Evolutionary conservation across 1,140 invertebrate species (phyloP), one percentile per base, ranked within the genome.

Genomic region (Microplitis mediator): DNA sequence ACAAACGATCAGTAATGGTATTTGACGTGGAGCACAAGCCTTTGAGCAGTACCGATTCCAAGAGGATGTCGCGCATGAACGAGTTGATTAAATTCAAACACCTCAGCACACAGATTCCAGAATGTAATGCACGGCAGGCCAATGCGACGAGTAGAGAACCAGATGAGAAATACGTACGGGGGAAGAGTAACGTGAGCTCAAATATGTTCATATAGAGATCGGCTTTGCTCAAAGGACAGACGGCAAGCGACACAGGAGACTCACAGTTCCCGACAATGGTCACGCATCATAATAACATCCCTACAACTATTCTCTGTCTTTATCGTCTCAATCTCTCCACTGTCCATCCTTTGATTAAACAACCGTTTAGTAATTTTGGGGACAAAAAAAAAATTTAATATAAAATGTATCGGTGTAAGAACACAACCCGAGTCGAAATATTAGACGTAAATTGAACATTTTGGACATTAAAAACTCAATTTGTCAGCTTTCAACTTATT

Each of bases 71-170:
- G 78, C 83, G 82, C 84, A 84, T 82, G 83, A 86, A 79, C 83
- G 79, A 81, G 83, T 86, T 85, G 84, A 86, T 86, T 86, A 85
- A 86, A 86, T 86, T 86, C 84, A 85, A 85, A 86, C 85, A 84
- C 84, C 84, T 86, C 80, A 79, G 79, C 81, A 77, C 76, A 77
- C 78, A 81, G 80, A 85, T 85, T 76, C 83, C 85, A 79, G 79
- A 63, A 74, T 74, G 69, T 45, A 45, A 45, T 45, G 39, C 39
- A 45, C 11, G 11, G 39, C 39, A 36, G 64, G 63, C 64, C 71
- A 72, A 74, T 70, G 54, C 60, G 50, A 75, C 66, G 75, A 75
- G 77, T 73, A 78, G 63, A 34, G 54, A 32, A 39, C 45, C 35
- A 50, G n/a, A 35, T 36, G 60, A 62, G 23, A 39, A 56, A 56